A percentile compares a stretch with the other conserved stretches of the same genome.
Evolutionary conservation across 2,113 vertebrate species (phyloP).

Genomic region (Kryptolebias marmoratus): DNA sequence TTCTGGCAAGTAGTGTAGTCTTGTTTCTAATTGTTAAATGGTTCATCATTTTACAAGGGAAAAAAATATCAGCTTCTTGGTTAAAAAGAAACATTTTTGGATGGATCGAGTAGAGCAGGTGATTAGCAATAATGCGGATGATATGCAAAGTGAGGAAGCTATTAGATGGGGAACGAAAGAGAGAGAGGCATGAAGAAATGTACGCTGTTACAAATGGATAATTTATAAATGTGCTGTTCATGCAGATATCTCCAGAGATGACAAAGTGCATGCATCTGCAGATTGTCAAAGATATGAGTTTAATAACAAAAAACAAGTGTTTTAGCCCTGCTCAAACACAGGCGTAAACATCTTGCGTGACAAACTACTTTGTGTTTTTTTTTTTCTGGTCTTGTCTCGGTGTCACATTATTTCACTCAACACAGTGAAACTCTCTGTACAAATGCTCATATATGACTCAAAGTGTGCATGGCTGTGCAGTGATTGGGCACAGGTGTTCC

Average conservation of each 20-base stretch:
- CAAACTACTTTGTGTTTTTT: conserved; percentile 20
- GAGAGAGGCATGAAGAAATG: conserved; percentile 40
- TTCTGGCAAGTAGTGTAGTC: conserved; percentile 10
- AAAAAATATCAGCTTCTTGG: conserved; percentile 39
- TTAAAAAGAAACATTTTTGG: conserved; percentile 45
- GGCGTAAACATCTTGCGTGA: conserved; percentile 22
- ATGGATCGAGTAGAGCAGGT: conserved; percentile 53
- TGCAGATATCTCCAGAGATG: conserved; percentile 52
- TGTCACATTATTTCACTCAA: conserved; percentile 6
- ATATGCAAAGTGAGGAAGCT: conserved; percentile 38
- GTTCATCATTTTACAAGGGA: conserved; percentile 25
- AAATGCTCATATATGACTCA: conserved; percentile 22
- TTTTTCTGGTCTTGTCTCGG: not conserved
- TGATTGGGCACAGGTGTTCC: conserved; percentile 72
- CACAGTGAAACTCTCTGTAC: conserved; percentile 9
- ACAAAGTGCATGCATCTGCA: conserved; percentile 49
- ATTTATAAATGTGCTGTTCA: conserved; percentile 54
- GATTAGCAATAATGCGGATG: conserved; percentile 64
- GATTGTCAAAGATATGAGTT: conserved; percentile 61
- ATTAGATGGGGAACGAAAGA: conserved; percentile 5
- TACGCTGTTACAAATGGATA: conserved; percentile 59
- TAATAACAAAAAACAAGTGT: conserved; percentile 66
- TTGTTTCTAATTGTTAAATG: conserved; percentile 23
- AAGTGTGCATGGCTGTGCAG: conserved; percentile 33
- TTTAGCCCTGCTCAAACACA: conserved; percentile 34